These are phyloP conservation scores for Champsocephalus esox DNA, from an alignment of 2,797 vertebrate species.

Conservation along the genomic window DNA sequence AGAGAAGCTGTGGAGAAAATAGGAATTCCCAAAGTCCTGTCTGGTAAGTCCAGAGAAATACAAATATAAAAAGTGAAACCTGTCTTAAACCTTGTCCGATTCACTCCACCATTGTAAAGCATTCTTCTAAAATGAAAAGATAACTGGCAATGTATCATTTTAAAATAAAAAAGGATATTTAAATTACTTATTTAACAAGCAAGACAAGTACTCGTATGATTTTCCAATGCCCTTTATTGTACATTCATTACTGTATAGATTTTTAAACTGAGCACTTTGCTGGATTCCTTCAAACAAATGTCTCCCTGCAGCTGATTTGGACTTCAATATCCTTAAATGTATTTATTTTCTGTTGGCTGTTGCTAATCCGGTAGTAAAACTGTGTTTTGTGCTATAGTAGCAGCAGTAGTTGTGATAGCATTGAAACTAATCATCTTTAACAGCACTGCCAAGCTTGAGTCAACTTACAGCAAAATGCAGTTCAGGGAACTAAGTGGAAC, in stretches of 20 bases:
- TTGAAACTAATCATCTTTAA: not conserved
- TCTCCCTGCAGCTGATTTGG: too few species aligned
- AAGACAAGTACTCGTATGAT: not conserved
- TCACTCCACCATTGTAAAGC: too few species aligned
- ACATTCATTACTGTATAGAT: not conserved
- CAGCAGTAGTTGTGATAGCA: not conserved
- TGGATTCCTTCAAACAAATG: not conserved
- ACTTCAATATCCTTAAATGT: not conserved
- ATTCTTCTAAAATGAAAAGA: not conserved
- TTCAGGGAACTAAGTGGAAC: too few species aligned
- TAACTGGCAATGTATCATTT: not conserved
- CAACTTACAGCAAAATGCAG: not conserved
- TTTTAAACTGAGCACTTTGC: not conserved
- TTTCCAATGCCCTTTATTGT: not conserved
- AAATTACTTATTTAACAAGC: too few species aligned
- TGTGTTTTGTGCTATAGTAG: not conserved
- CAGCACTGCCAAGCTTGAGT: not conserved
- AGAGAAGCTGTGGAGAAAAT: conserved; percentile 77
- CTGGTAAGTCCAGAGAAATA: conserved; percentile 73
- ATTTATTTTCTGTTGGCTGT: not conserved
- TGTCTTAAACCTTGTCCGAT: not conserved
- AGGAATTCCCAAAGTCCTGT: conserved; percentile 86
- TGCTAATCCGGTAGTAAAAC: not conserved
- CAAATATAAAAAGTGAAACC: not conserved
- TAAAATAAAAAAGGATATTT: not conserved